Conservation (phyloP, 2,797 vertebrate species). For the Sparidentex hasta region DNA sequence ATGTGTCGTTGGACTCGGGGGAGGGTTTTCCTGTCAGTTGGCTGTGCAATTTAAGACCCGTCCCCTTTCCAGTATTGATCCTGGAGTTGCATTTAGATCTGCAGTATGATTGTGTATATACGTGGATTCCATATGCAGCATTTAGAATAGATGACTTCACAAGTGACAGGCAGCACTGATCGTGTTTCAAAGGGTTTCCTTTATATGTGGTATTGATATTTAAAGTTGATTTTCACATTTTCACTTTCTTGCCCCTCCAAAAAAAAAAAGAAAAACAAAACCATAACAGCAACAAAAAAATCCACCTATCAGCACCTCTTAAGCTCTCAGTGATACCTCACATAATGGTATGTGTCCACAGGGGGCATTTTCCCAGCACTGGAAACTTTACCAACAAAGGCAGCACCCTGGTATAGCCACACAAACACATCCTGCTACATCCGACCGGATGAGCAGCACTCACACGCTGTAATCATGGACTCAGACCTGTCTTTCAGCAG, state of each 20-base stretch:
- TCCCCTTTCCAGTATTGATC: conserved; percentile 65
- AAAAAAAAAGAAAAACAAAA: too few relatives aligned
- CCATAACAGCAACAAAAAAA: neutral
- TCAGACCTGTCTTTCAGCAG: too few relatives aligned
- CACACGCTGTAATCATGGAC: too few relatives aligned
- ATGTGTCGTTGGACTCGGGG: conserved; percentile 54
- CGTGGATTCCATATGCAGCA: conserved; percentile 39
- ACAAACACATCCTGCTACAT: too few relatives aligned
- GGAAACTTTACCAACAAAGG: too few relatives aligned
- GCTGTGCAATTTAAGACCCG: conserved; percentile 52
- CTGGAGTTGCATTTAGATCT: conserved; percentile 43
- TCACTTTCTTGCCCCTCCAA: neutral
- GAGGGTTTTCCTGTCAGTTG: conserved; percentile 56
- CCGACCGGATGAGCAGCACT: too few relatives aligned
- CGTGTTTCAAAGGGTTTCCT: neutral
- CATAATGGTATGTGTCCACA: too few relatives aligned
- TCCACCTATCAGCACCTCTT: neutral
- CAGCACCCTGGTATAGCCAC: too few relatives aligned
- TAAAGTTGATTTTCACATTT: neutral
- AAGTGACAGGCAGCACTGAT: conserved; percentile 22
- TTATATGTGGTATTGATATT: conserved; percentile 16
- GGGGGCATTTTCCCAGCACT: too few relatives aligned
- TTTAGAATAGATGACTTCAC: conserved; percentile 34
- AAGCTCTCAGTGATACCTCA: neutral
- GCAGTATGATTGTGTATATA: conserved; percentile 27